Conservation (phyloP, 2,113 vertebrate genomes). For the Bufo gargarizans region DNA sequence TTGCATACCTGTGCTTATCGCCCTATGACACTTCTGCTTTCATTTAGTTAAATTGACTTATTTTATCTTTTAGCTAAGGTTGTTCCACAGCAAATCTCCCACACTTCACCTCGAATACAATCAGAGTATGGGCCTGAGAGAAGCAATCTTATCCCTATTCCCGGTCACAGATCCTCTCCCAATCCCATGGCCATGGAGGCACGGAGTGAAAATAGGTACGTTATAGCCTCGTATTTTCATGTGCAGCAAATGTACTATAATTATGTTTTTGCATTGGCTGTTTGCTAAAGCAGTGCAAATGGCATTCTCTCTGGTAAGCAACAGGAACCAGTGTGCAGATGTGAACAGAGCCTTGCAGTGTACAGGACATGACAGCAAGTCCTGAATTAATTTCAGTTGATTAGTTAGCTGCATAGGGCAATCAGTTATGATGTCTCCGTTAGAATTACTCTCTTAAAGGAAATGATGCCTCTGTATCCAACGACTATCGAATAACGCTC, state of each 20-base stretch:
- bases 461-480: too few species aligned
- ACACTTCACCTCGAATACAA: constrained; percentile 94
- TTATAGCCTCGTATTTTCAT: not conserved
- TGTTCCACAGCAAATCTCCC: constrained; percentile 94
- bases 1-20: not conserved
- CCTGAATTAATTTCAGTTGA: too few species aligned
- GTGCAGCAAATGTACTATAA: not conserved
- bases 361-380: too few species aligned
- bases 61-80: constrained; percentile 85
- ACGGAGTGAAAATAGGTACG: constrained; percentile 91
- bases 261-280: not conserved
- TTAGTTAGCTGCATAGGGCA: too few species aligned
- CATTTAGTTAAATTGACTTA: constrained; percentile 64
- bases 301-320: too few species aligned
- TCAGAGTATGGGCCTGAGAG: constrained; percentile 90
- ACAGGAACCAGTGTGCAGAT: too few species aligned
- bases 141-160: constrained; percentile 89
- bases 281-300: too few species aligned
- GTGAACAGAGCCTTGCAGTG: too few species aligned
- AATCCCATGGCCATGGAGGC: constrained; percentile 96
- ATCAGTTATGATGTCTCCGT: too few species aligned
- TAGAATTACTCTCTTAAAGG: too few species aligned
- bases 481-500: too few species aligned
- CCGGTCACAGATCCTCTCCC: constrained; percentile 91
- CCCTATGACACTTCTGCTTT: not conserved